Evolutionary conservation across 2,888 invertebrate genomes (phyloP).

Genomic region (Oligia latruncula): DNA sequence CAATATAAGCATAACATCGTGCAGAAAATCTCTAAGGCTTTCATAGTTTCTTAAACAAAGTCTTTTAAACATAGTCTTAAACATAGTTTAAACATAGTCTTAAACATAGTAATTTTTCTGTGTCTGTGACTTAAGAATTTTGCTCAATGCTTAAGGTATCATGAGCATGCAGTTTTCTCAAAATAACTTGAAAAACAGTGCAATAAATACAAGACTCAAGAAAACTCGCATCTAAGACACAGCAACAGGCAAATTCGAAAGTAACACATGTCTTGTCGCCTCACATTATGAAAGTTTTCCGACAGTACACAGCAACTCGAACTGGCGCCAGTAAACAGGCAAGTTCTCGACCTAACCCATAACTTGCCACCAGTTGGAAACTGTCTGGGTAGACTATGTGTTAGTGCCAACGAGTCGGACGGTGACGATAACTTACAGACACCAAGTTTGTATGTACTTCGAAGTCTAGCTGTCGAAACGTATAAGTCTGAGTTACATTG

Average conservation of each 20-base stretch:
- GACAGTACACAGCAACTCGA: conserved; percentile 11
- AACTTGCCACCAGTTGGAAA: conserved; percentile 43
- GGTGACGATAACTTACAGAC: conserved; percentile 45
- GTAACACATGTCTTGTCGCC: conserved; percentile 10
- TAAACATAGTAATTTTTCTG: background rate
- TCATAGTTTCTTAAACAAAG: background rate
- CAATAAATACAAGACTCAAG: background rate
- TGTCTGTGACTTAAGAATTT: too few species aligned
- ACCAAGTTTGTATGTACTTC: conserved; percentile 33
- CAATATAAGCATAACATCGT: background rate
- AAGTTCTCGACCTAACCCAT: conserved; percentile 37
- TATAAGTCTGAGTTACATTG: conserved; percentile 11
- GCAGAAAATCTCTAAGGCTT: background rate
- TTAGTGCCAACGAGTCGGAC: conserved; percentile 28
- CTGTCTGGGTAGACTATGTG: conserved; percentile 34
- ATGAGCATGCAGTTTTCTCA: background rate
- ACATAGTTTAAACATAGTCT: background rate
- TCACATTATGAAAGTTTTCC: conserved; percentile 35
- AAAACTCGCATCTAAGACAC: background rate
- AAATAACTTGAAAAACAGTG: background rate
- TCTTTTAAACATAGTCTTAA: too few species aligned
- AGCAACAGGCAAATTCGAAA: conserved; percentile 22
- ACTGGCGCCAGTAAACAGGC: conserved; percentile 24
- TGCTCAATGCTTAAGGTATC: background rate
- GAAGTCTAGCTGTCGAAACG: conserved; percentile 26